These are phyloP conservation scores for Tetrao urogallus DNA, from an alignment of 2,113 vertebrate species.

Conservation along the genomic window DNA sequence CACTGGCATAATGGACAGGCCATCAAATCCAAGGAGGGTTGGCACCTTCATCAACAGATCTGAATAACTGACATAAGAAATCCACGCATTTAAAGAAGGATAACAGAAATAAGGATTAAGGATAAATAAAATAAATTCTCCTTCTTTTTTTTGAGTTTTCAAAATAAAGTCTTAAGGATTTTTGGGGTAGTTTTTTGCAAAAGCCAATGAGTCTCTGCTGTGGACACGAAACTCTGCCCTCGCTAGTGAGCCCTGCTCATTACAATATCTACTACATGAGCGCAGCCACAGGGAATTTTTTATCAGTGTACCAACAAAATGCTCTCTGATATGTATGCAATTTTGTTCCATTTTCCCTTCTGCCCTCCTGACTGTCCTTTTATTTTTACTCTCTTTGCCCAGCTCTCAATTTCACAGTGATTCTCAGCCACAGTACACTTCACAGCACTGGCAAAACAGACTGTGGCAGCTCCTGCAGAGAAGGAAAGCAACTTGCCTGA, in stretches of 20 bases:
- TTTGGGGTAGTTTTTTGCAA: not conserved
- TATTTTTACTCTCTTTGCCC: not conserved
- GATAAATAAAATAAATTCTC: not conserved
- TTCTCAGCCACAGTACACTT: not conserved
- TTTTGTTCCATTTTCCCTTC: not conserved
- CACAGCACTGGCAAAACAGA: slow-evolving; percentile 22
- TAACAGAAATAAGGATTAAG: not conserved
- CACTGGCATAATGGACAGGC: not conserved
- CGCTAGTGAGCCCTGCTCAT: not conserved
- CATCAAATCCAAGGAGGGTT: not conserved
- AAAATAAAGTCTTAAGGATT: not conserved
- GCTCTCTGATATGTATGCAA: not conserved
- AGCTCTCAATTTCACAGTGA: slow-evolving; percentile 12
- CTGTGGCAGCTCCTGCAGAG: slow-evolving; percentile 31
- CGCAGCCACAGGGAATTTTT: not conserved
- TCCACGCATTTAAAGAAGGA: not conserved
- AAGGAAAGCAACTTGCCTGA: slow-evolving; percentile 22
- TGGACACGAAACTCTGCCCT: not conserved
- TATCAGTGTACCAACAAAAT: not conserved
- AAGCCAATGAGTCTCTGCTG: not conserved
- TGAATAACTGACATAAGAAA: not conserved
- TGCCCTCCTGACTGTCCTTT: not conserved
- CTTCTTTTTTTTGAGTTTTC: not conserved
- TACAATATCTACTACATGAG: not conserved
- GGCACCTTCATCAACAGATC: not conserved